Percentiles rank a stretch among this genome's conserved stretches.
These are phyloP conservation scores for Eunapius fragilis DNA, from an alignment of 37 sponge, comb jelly and placozoan species.

Conservation along the genomic window DNA sequence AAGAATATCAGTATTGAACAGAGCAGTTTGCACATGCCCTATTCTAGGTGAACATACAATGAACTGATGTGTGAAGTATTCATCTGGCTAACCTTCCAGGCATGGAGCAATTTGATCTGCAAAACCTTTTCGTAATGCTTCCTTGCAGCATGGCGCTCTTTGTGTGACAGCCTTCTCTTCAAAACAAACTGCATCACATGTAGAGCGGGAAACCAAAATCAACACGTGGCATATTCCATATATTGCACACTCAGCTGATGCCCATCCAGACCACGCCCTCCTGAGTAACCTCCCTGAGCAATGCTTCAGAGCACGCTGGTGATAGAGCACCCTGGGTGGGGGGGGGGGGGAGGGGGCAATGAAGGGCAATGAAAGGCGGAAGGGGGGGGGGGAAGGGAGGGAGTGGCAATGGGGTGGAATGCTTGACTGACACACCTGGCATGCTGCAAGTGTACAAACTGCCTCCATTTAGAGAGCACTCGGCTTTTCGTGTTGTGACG, in stretches of 20 bases:
- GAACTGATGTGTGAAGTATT: background rate
- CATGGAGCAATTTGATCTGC: background rate
- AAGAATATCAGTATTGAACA: background rate
- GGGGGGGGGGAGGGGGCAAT: no score
- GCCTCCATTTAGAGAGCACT: background rate
- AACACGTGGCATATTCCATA: background rate
- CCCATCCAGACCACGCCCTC: slow-evolving; percentile 37
- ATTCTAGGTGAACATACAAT: background rate
- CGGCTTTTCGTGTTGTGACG: background rate
- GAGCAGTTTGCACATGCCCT: background rate
- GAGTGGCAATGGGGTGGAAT: no score
- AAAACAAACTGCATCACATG: slow-evolving; percentile 24
- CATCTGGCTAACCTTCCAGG: slow-evolving; percentile 38
- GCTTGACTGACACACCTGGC: no score
- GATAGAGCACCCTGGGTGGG: background rate
- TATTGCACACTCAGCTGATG: slow-evolving; percentile 21
- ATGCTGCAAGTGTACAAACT: background rate
- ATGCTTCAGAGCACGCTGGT: background rate
- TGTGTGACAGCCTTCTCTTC: slow-evolving; percentile 9
- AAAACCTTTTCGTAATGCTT: slow-evolving; percentile 11
- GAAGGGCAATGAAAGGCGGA: no score
- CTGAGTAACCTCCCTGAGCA: background rate
- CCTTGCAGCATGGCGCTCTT: background rate
- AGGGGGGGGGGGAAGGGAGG: no score
- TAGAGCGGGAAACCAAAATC: background rate